Evolutionary conservation across 2,797 vertebrate species (phyloP), one percentile per base, ranked within the genome.

Genomic region (Australoheros facetus): DNA sequence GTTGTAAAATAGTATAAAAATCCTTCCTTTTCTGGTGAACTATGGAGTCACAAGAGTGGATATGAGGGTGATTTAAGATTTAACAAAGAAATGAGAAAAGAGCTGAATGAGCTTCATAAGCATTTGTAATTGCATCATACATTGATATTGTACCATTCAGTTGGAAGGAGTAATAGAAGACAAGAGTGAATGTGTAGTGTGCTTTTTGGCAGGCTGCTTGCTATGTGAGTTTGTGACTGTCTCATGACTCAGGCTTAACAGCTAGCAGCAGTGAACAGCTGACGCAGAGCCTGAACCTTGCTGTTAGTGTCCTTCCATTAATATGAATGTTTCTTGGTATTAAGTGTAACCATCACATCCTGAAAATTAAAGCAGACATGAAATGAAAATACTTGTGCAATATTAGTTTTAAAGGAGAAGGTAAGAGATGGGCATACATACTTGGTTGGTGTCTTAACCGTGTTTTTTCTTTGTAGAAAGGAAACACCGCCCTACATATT

Each of bases 401-500:
- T 9, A 56, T 51, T 2, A 21, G 10, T 69, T 81, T 45, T 75
- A 16, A 71, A 57, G 9, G 21, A 58, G 7, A 17, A 26, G 14
- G 64, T 69, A n/a, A 30, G 26, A 30, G 64, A 66, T 45, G 17
- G 23, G 37, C 28, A 73, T 32, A 19, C 13, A 53, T 42, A 66
- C 21, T 73, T 55, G 10, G 3, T 45, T 56, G 30, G 7, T 77
- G 5, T 26, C 7, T n/a, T 69, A 56, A 75, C 14, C 12, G 14
- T 59, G n/a, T 62, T 78, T 83, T 39, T 72, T 73, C 70, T 79
- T 21, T 84, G 17, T 94, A 99, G 98, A 99, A 99, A 94, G 98
- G 98, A 79, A 99, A 99, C 89, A 98, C 97, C 3, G 98, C 98
- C 53, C 96, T 99, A 21, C 98, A 99, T 82, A 99, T 99, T n/a